Conservation (phyloP, 1,140 invertebrate species). For the Ridgeia piscesae region DNA sequence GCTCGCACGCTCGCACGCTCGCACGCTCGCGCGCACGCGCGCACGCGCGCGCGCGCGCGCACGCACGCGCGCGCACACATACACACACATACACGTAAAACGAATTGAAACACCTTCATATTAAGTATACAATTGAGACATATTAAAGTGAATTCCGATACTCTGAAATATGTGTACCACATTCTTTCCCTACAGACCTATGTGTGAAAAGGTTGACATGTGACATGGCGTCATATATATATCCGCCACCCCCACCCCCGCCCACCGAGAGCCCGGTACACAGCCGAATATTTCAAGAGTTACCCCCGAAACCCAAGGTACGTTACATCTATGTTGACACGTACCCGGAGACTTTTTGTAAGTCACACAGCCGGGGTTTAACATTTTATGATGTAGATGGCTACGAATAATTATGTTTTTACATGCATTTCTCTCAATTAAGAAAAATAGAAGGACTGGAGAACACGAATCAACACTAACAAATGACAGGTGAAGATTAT, state of each 20-base stretch:
- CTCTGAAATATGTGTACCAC: not conserved
- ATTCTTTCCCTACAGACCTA: not conserved
- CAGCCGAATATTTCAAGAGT: not conserved
- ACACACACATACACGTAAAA: not conserved
- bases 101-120: not conserved
- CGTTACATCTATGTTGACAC: not conserved
- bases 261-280: not conserved
- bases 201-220: not conserved
- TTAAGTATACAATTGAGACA: not conserved
- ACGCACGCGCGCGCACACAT: constrained; percentile 14
- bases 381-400: not conserved
- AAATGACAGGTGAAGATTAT: too few relatives aligned
- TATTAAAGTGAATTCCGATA: not conserved
- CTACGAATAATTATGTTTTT: too few relatives aligned
- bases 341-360: not conserved
- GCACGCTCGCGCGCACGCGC: too few relatives aligned
- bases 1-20: constrained; percentile 10
- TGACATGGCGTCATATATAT: not conserved
- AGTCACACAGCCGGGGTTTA: not conserved
- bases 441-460: too few relatives aligned
- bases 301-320: not conserved
- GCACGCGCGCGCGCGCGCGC: not conserved
- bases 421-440: too few relatives aligned
- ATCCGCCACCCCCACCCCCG: not conserved
- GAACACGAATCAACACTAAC: too few relatives aligned